Evolutionary conservation across 1,140 invertebrate species (phyloP).

Genomic region (Hormaphis cornu): DNA sequence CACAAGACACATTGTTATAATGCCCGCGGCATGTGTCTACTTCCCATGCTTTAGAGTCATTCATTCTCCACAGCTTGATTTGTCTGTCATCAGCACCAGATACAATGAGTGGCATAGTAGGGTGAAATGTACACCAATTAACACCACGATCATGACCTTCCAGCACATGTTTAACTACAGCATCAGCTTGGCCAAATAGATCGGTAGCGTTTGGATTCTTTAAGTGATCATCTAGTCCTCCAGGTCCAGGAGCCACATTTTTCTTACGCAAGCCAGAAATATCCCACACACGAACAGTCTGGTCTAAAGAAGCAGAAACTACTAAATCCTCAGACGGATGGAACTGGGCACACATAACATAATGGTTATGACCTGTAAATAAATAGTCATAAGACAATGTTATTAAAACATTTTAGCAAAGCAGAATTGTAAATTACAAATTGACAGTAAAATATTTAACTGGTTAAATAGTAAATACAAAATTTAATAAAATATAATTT

Average conservation of each 20-base stretch:
- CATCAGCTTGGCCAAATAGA: constrained; percentile 94
- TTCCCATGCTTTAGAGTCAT: constrained; percentile 97
- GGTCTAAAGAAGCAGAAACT: constrained; percentile 94
- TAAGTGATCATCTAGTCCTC: constrained; percentile 78
- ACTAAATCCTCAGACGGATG: constrained; percentile 94
- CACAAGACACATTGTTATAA: constrained; percentile 98
- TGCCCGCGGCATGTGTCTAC: constrained; percentile 97
- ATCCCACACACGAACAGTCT: constrained; percentile 98
- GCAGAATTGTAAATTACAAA: neutral
- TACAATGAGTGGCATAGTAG: constrained; percentile 85
- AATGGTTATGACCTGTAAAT: constrained; percentile 76
- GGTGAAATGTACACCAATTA: constrained; percentile 97
- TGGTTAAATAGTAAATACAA: neutral
- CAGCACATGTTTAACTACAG: constrained; percentile 93
- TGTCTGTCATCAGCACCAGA: constrained; percentile 96
- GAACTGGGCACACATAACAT: constrained; percentile 99
- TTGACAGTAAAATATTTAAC: neutral
- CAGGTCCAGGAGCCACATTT: constrained; percentile 46
- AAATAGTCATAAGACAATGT: neutral
- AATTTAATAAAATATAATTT: no score
- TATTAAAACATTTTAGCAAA: neutral
- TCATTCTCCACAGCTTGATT: constrained; percentile 98
- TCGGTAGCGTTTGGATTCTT: constrained; percentile 83
- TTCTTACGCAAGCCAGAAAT: constrained; percentile 56
- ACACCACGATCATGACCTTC: constrained; percentile 97